Conservation (phyloP, 2,797 vertebrate species). For the Takifugu rubripes region DNA sequence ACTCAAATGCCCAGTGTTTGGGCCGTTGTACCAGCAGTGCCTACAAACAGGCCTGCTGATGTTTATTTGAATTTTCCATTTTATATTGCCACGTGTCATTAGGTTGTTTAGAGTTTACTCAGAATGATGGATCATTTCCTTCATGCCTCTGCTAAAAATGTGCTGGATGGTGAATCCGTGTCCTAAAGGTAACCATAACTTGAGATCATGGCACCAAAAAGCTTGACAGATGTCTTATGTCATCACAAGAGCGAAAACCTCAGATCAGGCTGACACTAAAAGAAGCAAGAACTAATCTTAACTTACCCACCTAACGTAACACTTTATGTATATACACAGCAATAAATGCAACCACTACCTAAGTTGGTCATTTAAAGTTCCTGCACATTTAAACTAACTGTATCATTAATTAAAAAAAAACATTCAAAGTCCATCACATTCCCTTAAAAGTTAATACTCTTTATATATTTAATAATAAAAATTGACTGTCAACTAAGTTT, state of each 20-base stretch:
- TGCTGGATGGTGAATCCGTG: constrained; percentile 30
- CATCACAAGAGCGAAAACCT: constrained; percentile 27
- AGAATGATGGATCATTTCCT: constrained; percentile 78
- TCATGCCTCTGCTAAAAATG: constrained; percentile 51
- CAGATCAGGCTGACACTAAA: not conserved
- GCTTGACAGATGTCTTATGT: constrained; percentile 49
- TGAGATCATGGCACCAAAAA: constrained; percentile 28
- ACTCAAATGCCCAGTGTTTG: constrained; percentile 80
- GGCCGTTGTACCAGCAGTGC: constrained; percentile 76
- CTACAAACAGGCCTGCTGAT: constrained; percentile 76
- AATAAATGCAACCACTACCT: too few relatives aligned
- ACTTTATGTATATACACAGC: too few relatives aligned
- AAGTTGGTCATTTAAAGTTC: too few relatives aligned
- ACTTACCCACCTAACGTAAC: not conserved
- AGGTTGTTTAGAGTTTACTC: constrained; percentile 79
- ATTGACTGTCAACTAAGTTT: too few relatives aligned
- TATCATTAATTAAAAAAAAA: too few relatives aligned
- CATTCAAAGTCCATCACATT: too few relatives aligned
- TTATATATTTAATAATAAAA: too few relatives aligned
- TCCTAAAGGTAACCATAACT: constrained; percentile 27
- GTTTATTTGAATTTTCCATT: constrained; percentile 88
- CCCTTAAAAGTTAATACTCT: too few relatives aligned
- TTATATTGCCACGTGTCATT: constrained; percentile 83
- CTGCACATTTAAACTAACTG: too few relatives aligned
- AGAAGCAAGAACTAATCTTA: not conserved